Evolutionary conservation across 2,113 vertebrate species (phyloP), one percentile per base, ranked within the genome.

Genomic region (Atherinomorus stipes): DNA sequence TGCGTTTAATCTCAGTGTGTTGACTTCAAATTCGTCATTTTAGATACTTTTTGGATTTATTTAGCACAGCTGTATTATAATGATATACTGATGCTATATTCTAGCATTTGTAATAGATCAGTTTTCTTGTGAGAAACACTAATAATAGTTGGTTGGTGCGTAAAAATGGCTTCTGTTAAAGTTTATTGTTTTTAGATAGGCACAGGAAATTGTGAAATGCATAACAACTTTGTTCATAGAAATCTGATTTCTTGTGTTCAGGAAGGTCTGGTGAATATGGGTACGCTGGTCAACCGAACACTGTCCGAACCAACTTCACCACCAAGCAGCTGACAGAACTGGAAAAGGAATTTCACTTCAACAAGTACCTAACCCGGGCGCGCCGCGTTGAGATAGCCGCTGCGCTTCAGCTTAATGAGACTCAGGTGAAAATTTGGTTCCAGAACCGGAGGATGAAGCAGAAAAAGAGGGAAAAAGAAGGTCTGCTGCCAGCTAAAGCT

Each of bases 371-470:
- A 90, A 99, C 98, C 0, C 90, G 98, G 1, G 98, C 98, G 11
- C 94, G 98, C 66, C 90, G 98, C 19, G 97, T 99, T 28, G 98
- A 99, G 85, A 99, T 99, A 21, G 98, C 98, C 0, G 98, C 98
- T 2, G 95, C 97, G 1, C 92, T 99, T 47, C 97, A 98, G 76
- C 94, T 99, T 62, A 99, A 99, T 64, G 98, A 99, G 93, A 99
- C 98, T 81, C 98, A 99, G 90, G 98, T 99, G 82, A 99, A 99
- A 88, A 99, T 99, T 44, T 99, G 98, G 98, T 99, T 99, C 90
- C 98, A 99, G 93, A 99, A 99, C 81, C 95, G 98, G 23, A 93
- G 98, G 49, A 99, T 99, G 98, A 99, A 99, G 89, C 98, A 99
- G 71, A 99, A 99, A 94, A 99, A 99, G 80, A 90, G 98, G 0